A percentile compares a stretch with the other conserved stretches of the same genome.
Evolutionary conservation across 2,888 invertebrate genomes (phyloP).

Genomic region (Saturnia japonica): DNA sequence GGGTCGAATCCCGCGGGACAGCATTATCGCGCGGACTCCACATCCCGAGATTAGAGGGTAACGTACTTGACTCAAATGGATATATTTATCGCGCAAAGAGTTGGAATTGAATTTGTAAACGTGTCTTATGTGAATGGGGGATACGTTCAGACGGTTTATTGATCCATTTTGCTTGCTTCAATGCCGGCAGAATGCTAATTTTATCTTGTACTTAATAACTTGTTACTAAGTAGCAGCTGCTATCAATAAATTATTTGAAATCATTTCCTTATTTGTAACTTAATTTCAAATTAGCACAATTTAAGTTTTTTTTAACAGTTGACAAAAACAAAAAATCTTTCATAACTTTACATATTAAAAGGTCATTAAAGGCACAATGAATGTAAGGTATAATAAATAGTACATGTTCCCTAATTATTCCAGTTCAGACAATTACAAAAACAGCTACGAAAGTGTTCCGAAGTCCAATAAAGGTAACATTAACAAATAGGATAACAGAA

Average conservation of each 20-base stretch:
- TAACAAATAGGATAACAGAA: not conserved
- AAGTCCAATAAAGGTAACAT: not conserved
- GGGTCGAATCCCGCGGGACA: slow-evolving; percentile 25
- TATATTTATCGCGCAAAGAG: slow-evolving; percentile 22
- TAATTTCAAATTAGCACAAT: not conserved
- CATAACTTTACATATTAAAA: not conserved
- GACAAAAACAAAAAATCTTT: not conserved
- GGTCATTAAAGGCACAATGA: not conserved
- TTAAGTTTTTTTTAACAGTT: no score
- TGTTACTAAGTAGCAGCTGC: not conserved
- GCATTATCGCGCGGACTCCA: slow-evolving; percentile 28
- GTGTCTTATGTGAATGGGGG: slow-evolving; percentile 18
- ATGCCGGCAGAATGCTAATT: slow-evolving; percentile 13
- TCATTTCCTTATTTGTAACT: not conserved
- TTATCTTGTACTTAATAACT: not conserved
- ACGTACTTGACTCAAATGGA: slow-evolving; percentile 20
- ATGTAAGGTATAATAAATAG: not conserved
- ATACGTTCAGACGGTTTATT: slow-evolving; percentile 18
- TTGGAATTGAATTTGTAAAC: slow-evolving; percentile 24
- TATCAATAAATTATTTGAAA: not conserved
- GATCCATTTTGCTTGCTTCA: slow-evolving; percentile 8
- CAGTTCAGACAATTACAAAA: not conserved
- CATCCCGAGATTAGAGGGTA: slow-evolving; percentile 22
- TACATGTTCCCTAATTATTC: not conserved
- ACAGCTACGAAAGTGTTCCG: not conserved